Evolutionary conservation across 2,797 vertebrate genomes (phyloP).

Genomic region (Catharus ustulatus): DNA sequence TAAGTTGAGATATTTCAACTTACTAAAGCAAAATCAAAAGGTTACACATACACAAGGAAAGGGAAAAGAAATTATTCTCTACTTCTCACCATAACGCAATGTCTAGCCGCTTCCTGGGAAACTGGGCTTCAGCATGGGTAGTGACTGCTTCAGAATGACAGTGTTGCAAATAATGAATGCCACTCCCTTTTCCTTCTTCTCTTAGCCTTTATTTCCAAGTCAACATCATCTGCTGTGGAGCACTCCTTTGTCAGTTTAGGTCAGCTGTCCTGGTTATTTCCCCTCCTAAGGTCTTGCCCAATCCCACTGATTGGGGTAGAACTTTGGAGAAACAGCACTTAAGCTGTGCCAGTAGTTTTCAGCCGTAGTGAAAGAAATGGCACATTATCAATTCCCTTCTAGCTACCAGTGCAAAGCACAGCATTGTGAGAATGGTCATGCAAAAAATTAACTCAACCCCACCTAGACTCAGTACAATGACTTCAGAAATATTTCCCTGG

Average conservation of each 20-base stretch:
- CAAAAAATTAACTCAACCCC: not conserved
- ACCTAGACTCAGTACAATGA: not conserved
- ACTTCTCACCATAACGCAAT: not conserved
- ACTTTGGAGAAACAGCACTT: not conserved
- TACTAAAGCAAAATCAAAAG: not conserved
- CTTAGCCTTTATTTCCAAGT: no score
- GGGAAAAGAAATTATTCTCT: not conserved
- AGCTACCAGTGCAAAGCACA: not conserved
- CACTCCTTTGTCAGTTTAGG: not conserved
- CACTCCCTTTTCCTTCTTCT: not conserved
- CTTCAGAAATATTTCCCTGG: not conserved
- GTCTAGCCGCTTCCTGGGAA: no score
- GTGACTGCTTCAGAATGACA: not conserved
- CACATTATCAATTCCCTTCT: not conserved
- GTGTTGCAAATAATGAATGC: not conserved
- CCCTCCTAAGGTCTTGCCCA: no score
- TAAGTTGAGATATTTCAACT: not conserved
- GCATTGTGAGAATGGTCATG: not conserved
- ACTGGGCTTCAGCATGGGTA: not conserved
- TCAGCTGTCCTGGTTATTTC: not conserved
- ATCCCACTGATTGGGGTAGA: rapidly evolving
- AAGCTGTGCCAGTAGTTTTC: not conserved
- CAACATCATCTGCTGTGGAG: not conserved
- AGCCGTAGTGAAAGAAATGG: not conserved
- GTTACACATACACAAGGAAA: not conserved